Conservation (phyloP, 2,797 vertebrate species). For the Urocyon cinereoargenteus region DNA sequence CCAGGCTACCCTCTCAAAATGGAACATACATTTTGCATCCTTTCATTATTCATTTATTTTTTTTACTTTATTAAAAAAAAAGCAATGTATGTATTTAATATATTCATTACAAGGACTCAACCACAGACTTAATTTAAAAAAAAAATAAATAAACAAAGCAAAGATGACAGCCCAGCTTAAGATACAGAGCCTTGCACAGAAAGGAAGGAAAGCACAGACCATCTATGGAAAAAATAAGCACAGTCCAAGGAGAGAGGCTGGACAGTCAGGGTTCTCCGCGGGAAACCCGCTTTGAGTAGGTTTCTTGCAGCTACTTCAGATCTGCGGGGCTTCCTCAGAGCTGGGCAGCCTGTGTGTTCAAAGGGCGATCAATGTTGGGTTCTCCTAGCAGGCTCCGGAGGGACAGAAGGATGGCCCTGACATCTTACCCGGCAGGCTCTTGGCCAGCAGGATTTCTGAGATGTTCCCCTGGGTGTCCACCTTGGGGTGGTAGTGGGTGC, state of each 20-base stretch:
- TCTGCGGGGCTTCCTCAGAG: background rate
- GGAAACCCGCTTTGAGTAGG: constrained; percentile 88
- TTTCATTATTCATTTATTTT: background rate
- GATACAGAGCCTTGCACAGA: constrained; percentile 71
- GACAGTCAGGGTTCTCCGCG: constrained; percentile 88
- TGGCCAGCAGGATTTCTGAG: background rate
- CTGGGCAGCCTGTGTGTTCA: background rate
- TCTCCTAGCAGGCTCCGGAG: background rate
- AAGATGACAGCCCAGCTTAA: constrained; percentile 77
- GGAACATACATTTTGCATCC: background rate
- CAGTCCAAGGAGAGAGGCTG: background rate
- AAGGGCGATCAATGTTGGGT: background rate
- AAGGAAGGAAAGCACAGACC: background rate
- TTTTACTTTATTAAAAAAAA: background rate
- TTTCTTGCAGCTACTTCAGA: constrained; percentile 90
- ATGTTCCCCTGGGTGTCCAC: background rate
- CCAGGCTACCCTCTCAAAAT: background rate
- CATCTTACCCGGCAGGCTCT: background rate
- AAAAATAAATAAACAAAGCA: constrained; percentile 68
- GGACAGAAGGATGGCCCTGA: background rate
- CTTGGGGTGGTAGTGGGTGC: background rate
- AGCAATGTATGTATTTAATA: background rate
- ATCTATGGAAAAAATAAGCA: background rate
- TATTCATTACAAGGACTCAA: background rate
- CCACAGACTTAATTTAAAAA: background rate